A percentile compares a stretch with the other conserved stretches of the same genome.
Conservation (phyloP, 1,140 invertebrate species). For the Bombus cullumanus region DNA sequence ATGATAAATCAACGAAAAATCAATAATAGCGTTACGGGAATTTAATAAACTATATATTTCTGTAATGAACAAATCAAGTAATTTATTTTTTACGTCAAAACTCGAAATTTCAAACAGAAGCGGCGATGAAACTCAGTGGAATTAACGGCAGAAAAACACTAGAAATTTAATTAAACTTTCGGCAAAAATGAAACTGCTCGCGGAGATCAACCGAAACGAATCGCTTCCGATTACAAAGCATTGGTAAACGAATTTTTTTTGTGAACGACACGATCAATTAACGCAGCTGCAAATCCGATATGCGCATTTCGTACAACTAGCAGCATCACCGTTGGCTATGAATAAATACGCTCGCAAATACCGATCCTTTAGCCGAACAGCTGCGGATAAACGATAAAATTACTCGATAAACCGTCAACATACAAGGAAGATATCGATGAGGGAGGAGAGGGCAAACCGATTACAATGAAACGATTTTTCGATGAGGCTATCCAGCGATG, state of each 20-base stretch:
- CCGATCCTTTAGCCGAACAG: neutral
- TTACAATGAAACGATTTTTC: constrained; percentile 1
- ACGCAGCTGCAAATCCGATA: neutral
- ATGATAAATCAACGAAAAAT: neutral
- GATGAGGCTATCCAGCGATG: neutral
- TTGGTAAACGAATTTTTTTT: neutral
- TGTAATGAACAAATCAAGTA: no score
- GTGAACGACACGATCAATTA: constrained; percentile 24
- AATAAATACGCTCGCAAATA: constrained; percentile 18
- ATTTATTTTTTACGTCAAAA: neutral
- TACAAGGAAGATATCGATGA: neutral
- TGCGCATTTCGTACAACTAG: neutral
- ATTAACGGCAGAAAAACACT: neutral
- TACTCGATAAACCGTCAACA: constrained; percentile 22
- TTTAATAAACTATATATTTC: no score
- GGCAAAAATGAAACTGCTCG: neutral
- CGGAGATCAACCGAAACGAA: neutral
- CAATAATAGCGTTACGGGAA: no score
- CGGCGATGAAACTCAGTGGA: no score
- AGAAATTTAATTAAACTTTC: constrained; percentile 3
- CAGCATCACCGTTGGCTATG: neutral
- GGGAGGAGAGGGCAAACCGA: neutral
- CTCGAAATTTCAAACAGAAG: neutral
- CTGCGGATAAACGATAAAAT: constrained; percentile 30
- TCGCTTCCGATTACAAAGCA: neutral